phyloP scores from a whole-genome alignment of 2,797 vertebrate species.

The Dicrostonyx torquatus region DNA sequence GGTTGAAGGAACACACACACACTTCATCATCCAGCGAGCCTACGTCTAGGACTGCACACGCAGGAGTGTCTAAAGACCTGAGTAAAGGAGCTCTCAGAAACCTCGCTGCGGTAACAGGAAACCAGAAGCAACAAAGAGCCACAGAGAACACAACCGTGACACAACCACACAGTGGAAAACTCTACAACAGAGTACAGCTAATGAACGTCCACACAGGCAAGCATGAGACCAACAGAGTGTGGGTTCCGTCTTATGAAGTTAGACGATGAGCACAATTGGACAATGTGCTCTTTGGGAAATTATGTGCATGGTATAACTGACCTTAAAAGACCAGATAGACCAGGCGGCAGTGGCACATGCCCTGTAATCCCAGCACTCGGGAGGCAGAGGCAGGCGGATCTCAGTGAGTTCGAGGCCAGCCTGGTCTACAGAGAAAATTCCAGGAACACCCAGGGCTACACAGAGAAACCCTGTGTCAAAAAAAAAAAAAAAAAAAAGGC shows the following conservation, averaged over 20 bases:
- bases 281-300: not conserved
- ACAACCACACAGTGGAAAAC: constrained; percentile 12
- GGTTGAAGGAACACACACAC: not conserved
- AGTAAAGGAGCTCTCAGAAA: not conserved
- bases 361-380: no score
- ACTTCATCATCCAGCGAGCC: not conserved
- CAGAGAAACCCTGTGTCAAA: no score
- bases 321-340: not conserved
- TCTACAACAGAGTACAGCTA: constrained; percentile 14
- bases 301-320: not conserved
- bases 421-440: no score
- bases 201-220: not conserved
- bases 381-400: no score
- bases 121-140: not conserved
- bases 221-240: not conserved
- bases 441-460: no score
- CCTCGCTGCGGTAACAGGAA: constrained; percentile 8
- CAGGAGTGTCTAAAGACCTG: not conserved
- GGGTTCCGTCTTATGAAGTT: not conserved
- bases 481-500: not conserved
- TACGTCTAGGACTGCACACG: not conserved
- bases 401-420: no score
- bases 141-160: not conserved
- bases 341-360: fast-evolving
- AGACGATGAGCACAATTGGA: not conserved